These are phyloP conservation scores for Antitype chi DNA, from an alignment of 2,888 invertebrate species.

Conservation along the genomic window DNA sequence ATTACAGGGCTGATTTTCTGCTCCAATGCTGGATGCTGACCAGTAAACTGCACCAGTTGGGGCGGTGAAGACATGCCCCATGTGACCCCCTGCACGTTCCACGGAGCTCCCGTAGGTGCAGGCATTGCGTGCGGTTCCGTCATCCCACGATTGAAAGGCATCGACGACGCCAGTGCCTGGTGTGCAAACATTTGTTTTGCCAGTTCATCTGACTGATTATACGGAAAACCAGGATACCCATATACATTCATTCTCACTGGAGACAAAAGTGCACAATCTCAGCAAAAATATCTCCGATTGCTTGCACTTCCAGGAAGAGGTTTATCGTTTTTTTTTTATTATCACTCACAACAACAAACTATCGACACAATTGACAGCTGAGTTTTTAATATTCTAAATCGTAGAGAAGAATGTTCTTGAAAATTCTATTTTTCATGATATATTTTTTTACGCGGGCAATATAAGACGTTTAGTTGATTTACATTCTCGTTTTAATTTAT, in stretches of 20 bases:
- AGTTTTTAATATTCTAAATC: conserved; percentile 41
- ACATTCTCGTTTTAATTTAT: neutral
- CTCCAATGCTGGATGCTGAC: conserved; percentile 76
- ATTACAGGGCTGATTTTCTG: conserved; percentile 74
- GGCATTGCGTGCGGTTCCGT: conserved; percentile 83
- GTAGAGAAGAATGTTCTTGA: conserved; percentile 60
- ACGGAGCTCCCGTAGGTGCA: conserved; percentile 84
- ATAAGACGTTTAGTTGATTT: neutral
- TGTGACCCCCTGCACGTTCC: conserved; percentile 89
- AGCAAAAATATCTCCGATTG: conserved; percentile 28
- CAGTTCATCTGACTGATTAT: conserved; percentile 82
- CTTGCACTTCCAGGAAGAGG: conserved; percentile 28
- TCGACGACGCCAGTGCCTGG: conserved; percentile 78
- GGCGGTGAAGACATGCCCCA: conserved; percentile 88
- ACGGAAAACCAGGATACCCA: conserved; percentile 81
- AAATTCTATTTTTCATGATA: conserved; percentile 44
- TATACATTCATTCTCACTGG: conserved; percentile 82
- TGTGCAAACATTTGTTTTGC: conserved; percentile 85
- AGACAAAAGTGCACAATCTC: conserved; percentile 19
- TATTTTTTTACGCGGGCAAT: conserved; percentile 11
- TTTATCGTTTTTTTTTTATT: conserved; percentile 17
- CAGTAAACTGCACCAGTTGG: conserved; percentile 87
- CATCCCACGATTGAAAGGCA: conserved; percentile 72
- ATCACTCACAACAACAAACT: conserved; percentile 59
- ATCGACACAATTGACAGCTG: conserved; percentile 55